phyloP scores from a whole-genome alignment of 1,140 invertebrate species.

The Drosophila ercepeae region DNA sequence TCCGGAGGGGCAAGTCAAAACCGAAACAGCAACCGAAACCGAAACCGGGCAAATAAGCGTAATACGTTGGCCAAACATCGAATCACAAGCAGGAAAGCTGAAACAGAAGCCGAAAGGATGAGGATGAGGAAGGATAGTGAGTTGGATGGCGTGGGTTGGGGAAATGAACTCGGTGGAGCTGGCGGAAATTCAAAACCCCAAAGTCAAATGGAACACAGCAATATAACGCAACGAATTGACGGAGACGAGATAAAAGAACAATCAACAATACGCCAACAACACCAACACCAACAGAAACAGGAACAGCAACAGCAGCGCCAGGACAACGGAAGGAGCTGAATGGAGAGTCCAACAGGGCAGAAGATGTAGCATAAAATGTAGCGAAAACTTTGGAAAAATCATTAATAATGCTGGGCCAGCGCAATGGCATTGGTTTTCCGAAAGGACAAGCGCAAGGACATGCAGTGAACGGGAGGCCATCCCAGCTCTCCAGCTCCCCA shows the following conservation, averaged over 20 bases:
- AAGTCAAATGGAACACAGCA: constrained; percentile 80
- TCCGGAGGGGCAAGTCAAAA: background rate
- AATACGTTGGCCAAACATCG: constrained; percentile 55
- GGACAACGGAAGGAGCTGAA: constrained; percentile 20
- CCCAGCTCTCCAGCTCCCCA: constrained; percentile 15
- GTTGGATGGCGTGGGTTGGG: constrained; percentile 1
- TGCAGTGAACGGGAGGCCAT: constrained; percentile 44
- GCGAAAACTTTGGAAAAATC: constrained; percentile 82
- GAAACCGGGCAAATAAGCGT: constrained; percentile 60
- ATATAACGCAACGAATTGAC: constrained; percentile 78
- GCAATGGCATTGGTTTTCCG: constrained; percentile 67
- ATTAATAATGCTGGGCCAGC: constrained; percentile 78
- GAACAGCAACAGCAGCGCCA: constrained; percentile 8
- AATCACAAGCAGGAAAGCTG: constrained; percentile 31
- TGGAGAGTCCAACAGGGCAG: constrained; percentile 31
- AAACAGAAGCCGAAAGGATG: background rate
- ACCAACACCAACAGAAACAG: constrained; percentile 25
- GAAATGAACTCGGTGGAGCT: constrained; percentile 46
- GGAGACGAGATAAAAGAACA: constrained; percentile 81
- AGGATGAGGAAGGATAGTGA: background rate
- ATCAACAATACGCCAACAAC: constrained; percentile 73
- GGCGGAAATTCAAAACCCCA: constrained; percentile 78
- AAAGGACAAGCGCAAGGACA: constrained; percentile 81
- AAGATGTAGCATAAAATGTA: constrained; percentile 80
- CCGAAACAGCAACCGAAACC: constrained; percentile 38